Evolutionary conservation across 1,140 invertebrate species (phyloP).

Genomic region (Pomacea maculata): DNA sequence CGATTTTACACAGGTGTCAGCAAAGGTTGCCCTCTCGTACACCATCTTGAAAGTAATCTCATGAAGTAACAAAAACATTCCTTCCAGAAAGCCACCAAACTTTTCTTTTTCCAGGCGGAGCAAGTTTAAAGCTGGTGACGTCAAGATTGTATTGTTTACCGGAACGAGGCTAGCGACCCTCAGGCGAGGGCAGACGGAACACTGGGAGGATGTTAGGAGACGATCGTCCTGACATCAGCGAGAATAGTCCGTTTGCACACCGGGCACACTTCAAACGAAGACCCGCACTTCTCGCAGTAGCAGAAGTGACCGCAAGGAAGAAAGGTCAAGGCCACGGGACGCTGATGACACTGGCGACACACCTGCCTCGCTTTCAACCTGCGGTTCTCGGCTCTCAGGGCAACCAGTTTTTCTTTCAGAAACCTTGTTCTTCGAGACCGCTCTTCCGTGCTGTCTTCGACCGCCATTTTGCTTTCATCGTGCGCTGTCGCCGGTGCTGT

Average conservation of each 20-base stretch:
- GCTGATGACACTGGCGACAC: conserved; percentile 1
- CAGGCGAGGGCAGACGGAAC: neutral
- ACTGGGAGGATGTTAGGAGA: neutral
- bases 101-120: neutral
- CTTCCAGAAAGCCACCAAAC: neutral
- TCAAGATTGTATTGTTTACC: neutral
- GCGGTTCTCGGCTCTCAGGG: conserved; percentile 4
- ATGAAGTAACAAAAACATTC: neutral
- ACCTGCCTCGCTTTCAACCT: neutral
- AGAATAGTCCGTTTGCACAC: conserved; percentile 13
- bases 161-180: neutral
- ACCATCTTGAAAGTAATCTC: neutral
- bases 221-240: conserved; percentile 16
- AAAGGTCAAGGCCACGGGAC: conserved; percentile 10
- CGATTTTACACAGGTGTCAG: no score
- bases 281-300: conserved; percentile 11
- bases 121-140: neutral
- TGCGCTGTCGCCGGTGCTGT: no score
- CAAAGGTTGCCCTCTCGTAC: neutral
- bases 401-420: neutral
- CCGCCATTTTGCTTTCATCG: no score
- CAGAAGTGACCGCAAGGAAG: conserved; percentile 17
- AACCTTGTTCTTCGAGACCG: no score
- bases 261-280: neutral
- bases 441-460: no score